phyloP scores from a whole-genome alignment of 2,113 vertebrate species.

The Plecturocebus donacophilus region DNA sequence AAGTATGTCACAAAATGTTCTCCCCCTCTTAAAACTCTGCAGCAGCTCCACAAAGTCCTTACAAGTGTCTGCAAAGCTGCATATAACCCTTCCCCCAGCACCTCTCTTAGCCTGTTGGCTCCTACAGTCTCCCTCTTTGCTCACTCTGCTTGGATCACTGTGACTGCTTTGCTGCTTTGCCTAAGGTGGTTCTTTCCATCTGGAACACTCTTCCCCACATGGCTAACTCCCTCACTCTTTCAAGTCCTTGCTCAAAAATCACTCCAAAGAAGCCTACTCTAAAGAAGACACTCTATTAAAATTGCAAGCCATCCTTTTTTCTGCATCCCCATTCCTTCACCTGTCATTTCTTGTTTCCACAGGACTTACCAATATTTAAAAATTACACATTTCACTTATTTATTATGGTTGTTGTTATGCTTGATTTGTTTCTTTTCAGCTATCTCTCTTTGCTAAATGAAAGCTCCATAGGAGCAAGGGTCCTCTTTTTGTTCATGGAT shows the following conservation, averaged over 20 bases:
- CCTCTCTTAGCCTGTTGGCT: background rate
- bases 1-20: background rate
- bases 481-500: background rate
- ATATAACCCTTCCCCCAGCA: fast-evolving
- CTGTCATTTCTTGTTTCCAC: background rate
- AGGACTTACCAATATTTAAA: background rate
- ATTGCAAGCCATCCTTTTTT: background rate
- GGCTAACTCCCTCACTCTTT: background rate
- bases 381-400: background rate
- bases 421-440: background rate
- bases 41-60: background rate
- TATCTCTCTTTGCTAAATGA: background rate
- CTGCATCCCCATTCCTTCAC: background rate
- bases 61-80: background rate
- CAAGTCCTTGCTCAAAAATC: background rate
- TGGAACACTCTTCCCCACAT: background rate
- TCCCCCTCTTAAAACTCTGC: background rate
- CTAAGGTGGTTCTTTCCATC: background rate
- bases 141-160: background rate
- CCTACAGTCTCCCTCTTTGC: fast-evolving
- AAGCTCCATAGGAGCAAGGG: background rate
- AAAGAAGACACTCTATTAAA: background rate
- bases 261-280: background rate
- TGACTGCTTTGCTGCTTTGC: background rate
- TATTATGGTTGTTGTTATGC: background rate